phyloP scores from a whole-genome alignment of 92 coral and sea anemone species.

The Micromussa lordhowensis region DNA sequence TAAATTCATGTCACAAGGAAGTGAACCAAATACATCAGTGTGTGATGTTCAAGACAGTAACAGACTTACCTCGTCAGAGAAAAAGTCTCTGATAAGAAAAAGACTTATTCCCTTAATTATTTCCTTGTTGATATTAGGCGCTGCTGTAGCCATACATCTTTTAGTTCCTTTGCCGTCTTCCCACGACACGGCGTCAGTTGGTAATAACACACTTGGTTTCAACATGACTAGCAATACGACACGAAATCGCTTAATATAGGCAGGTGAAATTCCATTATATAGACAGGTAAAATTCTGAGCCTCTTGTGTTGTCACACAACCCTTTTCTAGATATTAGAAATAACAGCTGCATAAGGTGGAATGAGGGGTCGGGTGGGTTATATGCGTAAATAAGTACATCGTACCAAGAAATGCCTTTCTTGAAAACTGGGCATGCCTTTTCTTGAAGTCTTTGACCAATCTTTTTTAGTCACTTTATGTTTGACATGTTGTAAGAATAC shows the following conservation, averaged over 20 bases:
- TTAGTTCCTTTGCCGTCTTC: conserved; percentile 57
- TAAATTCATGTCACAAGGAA: background rate
- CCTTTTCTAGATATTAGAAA: background rate
- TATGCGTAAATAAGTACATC: background rate
- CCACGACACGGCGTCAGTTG: background rate
- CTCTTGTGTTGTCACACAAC: background rate
- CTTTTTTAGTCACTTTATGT: too few species aligned
- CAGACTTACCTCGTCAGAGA: conserved; percentile 13
- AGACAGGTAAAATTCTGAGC: background rate
- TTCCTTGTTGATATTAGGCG: conserved; percentile 47
- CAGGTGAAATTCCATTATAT: background rate
- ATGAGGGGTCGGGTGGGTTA: background rate
- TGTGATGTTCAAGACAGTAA: background rate
- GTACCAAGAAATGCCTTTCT: background rate
- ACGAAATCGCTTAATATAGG: background rate
- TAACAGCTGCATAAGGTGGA: background rate
- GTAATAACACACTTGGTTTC: conserved; percentile 5
- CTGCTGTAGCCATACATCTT: conserved; percentile 46
- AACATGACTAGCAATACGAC: conserved; percentile 11
- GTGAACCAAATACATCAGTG: background rate
- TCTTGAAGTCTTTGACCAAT: too few species aligned
- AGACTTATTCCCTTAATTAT: conserved; percentile 38
- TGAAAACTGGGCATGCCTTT: background rate
- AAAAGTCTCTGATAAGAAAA: conserved; percentile 11
- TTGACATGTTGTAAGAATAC: too few species aligned